Evolutionary conservation across 1,140 invertebrate genomes (phyloP).

Genomic region (Neodiprion fabricii): DNA sequence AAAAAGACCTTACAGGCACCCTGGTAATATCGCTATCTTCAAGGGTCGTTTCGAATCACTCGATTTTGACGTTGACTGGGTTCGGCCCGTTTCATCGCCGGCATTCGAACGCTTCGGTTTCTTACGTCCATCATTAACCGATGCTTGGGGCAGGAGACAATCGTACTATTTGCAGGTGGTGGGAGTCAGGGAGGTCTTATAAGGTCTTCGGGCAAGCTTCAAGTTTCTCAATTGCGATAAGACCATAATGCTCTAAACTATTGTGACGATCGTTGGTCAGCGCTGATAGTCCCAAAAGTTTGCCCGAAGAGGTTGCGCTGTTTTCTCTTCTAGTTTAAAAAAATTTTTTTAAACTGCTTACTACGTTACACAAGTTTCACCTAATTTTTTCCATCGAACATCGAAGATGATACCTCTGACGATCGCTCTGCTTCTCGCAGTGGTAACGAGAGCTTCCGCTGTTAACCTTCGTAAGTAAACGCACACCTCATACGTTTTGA

Average conservation of each 20-base stretch:
- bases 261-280: background rate
- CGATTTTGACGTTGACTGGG: too few relatives aligned
- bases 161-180: background rate
- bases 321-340: background rate
- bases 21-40: too few relatives aligned
- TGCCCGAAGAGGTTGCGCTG: background rate
- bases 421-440: background rate
- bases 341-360: background rate
- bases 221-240: conserved; percentile 38
- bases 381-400: background rate
- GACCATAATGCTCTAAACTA: conserved; percentile 35
- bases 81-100: too few relatives aligned
- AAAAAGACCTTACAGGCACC: too few relatives aligned
- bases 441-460: conserved; percentile 6
- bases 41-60: too few relatives aligned
- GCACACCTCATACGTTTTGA: conserved; percentile 7
- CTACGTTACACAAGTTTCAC: too few relatives aligned
- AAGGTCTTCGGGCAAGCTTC: conserved; percentile 39
- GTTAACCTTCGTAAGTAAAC: conserved; percentile 47
- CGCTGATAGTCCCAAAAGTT: background rate
- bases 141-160: conserved; percentile 8
- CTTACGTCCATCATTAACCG: background rate
- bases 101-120: background rate
- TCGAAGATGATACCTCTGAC: background rate
- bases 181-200: conserved; percentile 37